Base-by-base conservation (phyloP, 1,140 invertebrate species). In the Idris sp. region DNA sequence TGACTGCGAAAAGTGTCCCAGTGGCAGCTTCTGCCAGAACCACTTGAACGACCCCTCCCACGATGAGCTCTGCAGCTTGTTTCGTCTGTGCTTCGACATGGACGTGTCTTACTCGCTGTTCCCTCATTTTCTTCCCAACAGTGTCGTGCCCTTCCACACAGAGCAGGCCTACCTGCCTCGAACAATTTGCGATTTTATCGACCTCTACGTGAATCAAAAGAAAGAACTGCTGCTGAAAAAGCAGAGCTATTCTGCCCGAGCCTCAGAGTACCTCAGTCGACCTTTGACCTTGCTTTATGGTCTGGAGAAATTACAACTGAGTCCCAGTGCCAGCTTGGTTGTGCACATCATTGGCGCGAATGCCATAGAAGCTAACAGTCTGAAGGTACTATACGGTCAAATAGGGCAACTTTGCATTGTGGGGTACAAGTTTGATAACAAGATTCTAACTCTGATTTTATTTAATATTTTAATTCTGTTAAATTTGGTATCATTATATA, bases 311-410 rank as follows among this genome's bases (percentile, higher is more conserved):
- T 43, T 84, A 25, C 25, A 77, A 35, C 77, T 59, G 31, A 10
- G 14, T 3, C 19, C 54, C 4, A 31, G 44, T 8, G 3, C 22
- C 4, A 46, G 15, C n/a, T 49, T 85, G 22, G 54, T 59, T 28
- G 36, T 85, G 4, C 82, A 86, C 56, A 30, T 86, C 2, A 74
- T 85, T 46, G 84, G 78, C 7, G 80, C 82, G 4, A 80, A 79
- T 76, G 28, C 71, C 7, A 40, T 76, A 4, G 84, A 85, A 48
- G 10, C 79, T 0, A 28, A 77, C n/a, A n/a, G n/a, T n/a, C n/a
- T n/a, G n/a, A n/a, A n/a, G n/a, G n/a, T n/a, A n/a, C n/a, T n/a
- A n/a, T n/a, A n/a, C n/a, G n/a, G n/a, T n/a, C n/a, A n/a, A n/a
- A n/a, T n/a, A n/a, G n/a, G n/a, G n/a, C n/a, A n/a, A n/a, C n/a